Base-by-base conservation (phyloP, 2,888 invertebrate species). In the Tuta absoluta region DNA sequence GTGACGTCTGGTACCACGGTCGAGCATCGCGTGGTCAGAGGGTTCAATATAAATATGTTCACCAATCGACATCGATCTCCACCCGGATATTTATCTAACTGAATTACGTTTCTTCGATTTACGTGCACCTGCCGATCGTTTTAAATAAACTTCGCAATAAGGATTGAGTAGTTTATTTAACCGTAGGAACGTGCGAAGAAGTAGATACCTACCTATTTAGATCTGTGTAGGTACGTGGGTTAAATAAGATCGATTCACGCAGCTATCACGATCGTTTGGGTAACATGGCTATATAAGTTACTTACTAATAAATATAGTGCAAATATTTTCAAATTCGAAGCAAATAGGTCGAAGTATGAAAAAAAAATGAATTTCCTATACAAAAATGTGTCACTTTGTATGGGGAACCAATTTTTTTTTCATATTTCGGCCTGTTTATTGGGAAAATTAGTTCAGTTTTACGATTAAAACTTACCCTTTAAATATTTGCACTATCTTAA, bases 101-200 rank as follows among this genome's bases (percentile, higher is more conserved):
- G 23, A 48, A 48, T 5, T 4, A 11, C 49, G 49, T 17, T 49
- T 17, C 28, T 28, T 56, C n/a, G n/a, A n/a, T 56, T 56, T 28
- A 23, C 56, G 56, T n/a, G 56, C 56, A 56, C 56, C 56, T 56
- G 56, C 23, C n/a, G 56, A 28, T 24, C n/a, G 56, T 12, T 56
- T 24, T 0, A 14, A 24, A 23, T 56, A 56, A 56, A 56, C 28
- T 56, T 56, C 14, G 56, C 56, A 56, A 56, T 28, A 28, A 56
- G 56, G 56, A 56, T 24, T 28, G 14, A 21, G 12, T 12, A 12
- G 51, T 21, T 21, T 19, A 23, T 23, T 51, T 51, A 12, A 19
- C 21, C 21, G 21, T 21, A 49, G 19, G 12, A 21, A 51, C 51
- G 21, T 49, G 21, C 19, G 14, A 33, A 33, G 33, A 33, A 7